These are phyloP conservation scores for Galleria mellonella DNA, from an alignment of 1,140 invertebrate genomes.

Conservation along the genomic window DNA sequence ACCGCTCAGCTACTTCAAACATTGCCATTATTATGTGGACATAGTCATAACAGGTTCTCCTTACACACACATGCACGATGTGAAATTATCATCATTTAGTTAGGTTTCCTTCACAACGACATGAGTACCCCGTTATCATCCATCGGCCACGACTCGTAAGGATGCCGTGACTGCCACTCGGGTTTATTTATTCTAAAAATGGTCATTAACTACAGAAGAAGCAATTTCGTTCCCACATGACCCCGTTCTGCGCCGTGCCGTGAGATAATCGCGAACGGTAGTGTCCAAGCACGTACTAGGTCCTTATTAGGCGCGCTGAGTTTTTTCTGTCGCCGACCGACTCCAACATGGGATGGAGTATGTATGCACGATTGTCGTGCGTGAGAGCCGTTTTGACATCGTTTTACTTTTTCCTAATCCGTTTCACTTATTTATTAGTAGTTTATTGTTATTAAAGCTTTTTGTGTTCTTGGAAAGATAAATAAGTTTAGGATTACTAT, in stretches of 20 bases:
- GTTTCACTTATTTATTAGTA: too few species aligned
- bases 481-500: too few species aligned
- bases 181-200: constrained; percentile 26
- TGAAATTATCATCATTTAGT: constrained; percentile 1
- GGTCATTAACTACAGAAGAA: constrained; percentile 35
- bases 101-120: constrained; percentile 1
- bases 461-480: too few species aligned
- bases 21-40: constrained; percentile 12
- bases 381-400: constrained; percentile 3
- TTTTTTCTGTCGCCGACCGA: constrained; percentile 39
- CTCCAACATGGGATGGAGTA: constrained; percentile 21
- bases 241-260: constrained; percentile 41
- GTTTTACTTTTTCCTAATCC: neutral
- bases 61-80: constrained; percentile 1
- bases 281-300: constrained; percentile 48
- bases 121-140: constrained; percentile 27
- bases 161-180: constrained; percentile 34
- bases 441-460: too few species aligned
- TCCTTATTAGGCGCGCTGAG: constrained; percentile 49
- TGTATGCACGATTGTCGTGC: constrained; percentile 22
- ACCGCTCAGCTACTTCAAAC: constrained; percentile 13
- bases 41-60: constrained; percentile 12
- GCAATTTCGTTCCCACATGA: constrained; percentile 50
- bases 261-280: constrained; percentile 60
- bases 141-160: constrained; percentile 37